phyloP scores from a whole-genome alignment of 2,797 vertebrate genomes.

The Xerus rutilus region DNA sequence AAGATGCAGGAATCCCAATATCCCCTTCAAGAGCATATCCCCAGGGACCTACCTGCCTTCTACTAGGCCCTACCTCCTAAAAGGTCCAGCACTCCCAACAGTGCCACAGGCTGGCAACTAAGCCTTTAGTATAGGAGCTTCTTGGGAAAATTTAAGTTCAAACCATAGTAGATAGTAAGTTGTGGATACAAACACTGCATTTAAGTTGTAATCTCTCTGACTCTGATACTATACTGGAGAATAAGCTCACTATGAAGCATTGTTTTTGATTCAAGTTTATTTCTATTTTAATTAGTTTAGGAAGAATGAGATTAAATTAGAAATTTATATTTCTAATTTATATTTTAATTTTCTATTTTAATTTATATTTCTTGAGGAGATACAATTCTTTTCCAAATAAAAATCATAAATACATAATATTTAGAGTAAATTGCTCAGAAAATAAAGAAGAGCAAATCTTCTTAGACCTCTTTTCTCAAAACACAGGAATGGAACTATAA shows the following conservation, averaged over 20 bases:
- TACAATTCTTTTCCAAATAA: background rate
- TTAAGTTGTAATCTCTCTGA: background rate
- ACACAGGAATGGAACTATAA: slow-evolving; percentile 20
- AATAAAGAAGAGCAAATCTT: background rate
- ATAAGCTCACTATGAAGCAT: background rate
- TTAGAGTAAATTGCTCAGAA: background rate
- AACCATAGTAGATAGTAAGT: background rate
- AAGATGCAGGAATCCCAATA: background rate
- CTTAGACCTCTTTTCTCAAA: slow-evolving; percentile 16
- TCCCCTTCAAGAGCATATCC: no score
- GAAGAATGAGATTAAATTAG: background rate
- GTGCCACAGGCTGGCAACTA: background rate
- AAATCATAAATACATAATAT: slow-evolving; percentile 20
- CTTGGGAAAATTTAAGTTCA: background rate
- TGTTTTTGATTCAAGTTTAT: slow-evolving; percentile 1
- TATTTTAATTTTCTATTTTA: background rate
- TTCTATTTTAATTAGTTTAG: background rate
- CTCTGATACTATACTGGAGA: background rate
- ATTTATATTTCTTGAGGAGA: background rate
- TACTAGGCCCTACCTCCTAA: background rate
- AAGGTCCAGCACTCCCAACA: no score
- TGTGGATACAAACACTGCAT: background rate
- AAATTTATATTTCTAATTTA: background rate
- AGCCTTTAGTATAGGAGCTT: background rate
- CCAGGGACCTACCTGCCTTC: background rate